Conservation (phyloP, 1,140 invertebrate genomes). For the Drosophila jambulina region DNA sequence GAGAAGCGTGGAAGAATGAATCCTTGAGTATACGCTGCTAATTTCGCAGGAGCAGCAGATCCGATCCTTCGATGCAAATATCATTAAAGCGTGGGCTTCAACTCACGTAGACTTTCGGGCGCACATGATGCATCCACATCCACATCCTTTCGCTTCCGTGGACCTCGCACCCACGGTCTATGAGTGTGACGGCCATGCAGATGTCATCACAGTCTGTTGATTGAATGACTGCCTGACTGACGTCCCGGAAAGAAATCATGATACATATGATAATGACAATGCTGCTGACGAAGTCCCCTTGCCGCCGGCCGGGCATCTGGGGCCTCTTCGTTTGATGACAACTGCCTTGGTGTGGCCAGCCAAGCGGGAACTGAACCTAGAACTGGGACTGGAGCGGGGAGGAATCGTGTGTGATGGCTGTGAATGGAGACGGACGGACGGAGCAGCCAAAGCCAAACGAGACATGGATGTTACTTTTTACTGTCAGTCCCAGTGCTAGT, state of each 20-base stretch:
- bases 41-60: constrained; percentile 54
- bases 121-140: not conserved
- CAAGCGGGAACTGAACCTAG: constrained; percentile 39
- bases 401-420: constrained; percentile 67
- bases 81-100: constrained; percentile 21
- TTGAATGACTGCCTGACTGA: constrained; percentile 46
- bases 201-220: constrained; percentile 58
- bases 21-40: constrained; percentile 47
- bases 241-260: constrained; percentile 67
- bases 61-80: constrained; percentile 1
- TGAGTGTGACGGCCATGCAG: constrained; percentile 24
- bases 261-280: constrained; percentile 81
- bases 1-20: constrained; percentile 53
- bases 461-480: constrained; percentile 71
- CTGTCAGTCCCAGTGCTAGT: constrained; percentile 36
- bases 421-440: constrained; percentile 47
- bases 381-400: constrained; percentile 16
- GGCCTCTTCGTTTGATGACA: constrained; percentile 59
- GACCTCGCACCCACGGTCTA: constrained; percentile 4
- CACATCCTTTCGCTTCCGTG: constrained; percentile 6
- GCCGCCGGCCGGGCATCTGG: constrained; percentile 5
- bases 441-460: constrained; percentile 39
- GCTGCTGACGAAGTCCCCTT: constrained; percentile 34
- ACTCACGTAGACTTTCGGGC: constrained; percentile 5
- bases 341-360: constrained; percentile 58